These are phyloP conservation scores for Helogale parvula DNA, from an alignment of 2,113 vertebrate species.

Conservation along the genomic window DNA sequence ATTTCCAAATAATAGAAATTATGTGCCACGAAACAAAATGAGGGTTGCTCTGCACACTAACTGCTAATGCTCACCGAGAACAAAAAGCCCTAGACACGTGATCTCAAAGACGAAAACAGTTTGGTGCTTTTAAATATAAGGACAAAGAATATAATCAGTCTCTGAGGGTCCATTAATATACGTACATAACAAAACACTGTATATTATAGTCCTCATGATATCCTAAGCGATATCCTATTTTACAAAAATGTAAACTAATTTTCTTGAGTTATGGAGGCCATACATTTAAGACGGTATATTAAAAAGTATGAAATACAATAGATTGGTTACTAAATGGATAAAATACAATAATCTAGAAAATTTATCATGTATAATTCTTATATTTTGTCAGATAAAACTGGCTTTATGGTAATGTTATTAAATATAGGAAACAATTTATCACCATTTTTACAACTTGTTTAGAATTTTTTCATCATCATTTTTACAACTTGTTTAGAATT, in stretches of 20 bases:
- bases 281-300: slow-evolving; percentile 10
- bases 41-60: background rate
- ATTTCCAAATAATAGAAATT: background rate
- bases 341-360: background rate
- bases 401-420: background rate
- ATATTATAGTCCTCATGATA: background rate
- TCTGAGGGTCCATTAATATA: background rate
- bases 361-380: background rate
- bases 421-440: background rate
- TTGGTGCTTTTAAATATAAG: background rate
- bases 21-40: background rate
- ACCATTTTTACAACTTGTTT: background rate
- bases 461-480: background rate
- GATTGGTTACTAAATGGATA: background rate
- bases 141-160: background rate
- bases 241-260: background rate
- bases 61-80: background rate
- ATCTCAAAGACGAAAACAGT: background rate
- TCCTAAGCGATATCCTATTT: background rate
- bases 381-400: background rate
- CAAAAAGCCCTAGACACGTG: background rate
- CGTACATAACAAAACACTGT: background rate
- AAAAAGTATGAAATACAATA: background rate
- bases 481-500: background rate
- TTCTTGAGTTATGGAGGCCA: background rate